Base-by-base conservation (phyloP, 2,797 vertebrate genomes). In the Xiphorhynchus erythropygius region DNA sequence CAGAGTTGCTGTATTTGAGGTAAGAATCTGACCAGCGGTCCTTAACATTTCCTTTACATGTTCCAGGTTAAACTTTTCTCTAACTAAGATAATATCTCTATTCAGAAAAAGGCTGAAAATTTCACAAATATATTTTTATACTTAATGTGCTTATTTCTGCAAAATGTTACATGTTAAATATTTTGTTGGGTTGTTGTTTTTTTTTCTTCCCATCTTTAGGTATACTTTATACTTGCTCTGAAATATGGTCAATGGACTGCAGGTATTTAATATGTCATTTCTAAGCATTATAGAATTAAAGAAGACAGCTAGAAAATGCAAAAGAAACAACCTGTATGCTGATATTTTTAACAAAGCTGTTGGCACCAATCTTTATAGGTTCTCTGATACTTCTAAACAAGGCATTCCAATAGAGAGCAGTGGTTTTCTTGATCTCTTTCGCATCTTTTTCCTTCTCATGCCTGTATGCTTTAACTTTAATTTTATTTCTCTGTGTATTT, bases 91-190 rank as follows among this genome's bases (percentile, higher is more conserved):
- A 56, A 87, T 19, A 13, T 27, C 7, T 50, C 21, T 76, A 42
- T 52, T 71, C 53, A 75, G 64, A 68, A 83, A 91, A 96, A 77
- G n/a, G n/a, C 11, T 75, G 46, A 73, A 64, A 59, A 71, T 23
- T 25, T 80, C 53, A 56, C 33, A 68, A 49, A 77, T 21, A 17
- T 28, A 44, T 60, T 91, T 30, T 8, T 27, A 49, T 60, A 64
- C 1, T 70, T 64, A 30, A 14, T 35, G 13, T 1, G 41, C 59
- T 77, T 60, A 49, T 90, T 86, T 83, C 63, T 78, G 32, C 1
- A 73, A 85, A 83, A 67, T 49, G 7, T 56, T 67, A 27, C 12
- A 41, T 13, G 5, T 24, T 67, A 74, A 50, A 65, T 74, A 19
- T 17, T 56, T 74, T 41, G 18, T 7, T 41, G 5, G 0, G 0